phyloP scores from a whole-genome alignment of 2,888 invertebrate genomes.

The Drosophila paranaensis region DNA sequence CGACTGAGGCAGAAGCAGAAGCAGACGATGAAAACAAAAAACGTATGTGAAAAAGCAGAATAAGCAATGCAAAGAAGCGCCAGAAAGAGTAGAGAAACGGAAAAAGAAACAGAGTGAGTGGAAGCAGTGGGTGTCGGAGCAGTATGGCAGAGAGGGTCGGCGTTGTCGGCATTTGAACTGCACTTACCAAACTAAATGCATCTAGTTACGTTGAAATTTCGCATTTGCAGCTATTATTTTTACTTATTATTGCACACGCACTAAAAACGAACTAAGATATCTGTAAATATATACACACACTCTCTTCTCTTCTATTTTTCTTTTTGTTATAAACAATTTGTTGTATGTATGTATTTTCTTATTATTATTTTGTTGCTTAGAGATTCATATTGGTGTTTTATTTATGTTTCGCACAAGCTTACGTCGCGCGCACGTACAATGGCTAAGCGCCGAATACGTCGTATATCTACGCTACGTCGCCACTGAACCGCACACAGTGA shows the following conservation, averaged over 20 bases:
- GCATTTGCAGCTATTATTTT: slow-evolving; percentile 25
- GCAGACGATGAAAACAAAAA: slow-evolving; percentile 78
- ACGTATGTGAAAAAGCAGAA: slow-evolving; percentile 63
- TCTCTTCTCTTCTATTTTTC: slow-evolving; percentile 16
- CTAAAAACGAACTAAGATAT: slow-evolving; percentile 27
- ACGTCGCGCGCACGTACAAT: slow-evolving; percentile 53
- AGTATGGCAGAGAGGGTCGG: not conserved
- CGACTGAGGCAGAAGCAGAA: slow-evolving; percentile 59
- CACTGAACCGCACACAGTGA: slow-evolving; percentile 60
- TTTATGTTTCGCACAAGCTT: slow-evolving; percentile 47
- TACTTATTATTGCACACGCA: slow-evolving; percentile 43
- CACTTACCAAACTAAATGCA: slow-evolving; percentile 49
- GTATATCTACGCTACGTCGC: slow-evolving; percentile 17
- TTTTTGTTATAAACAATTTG: slow-evolving; percentile 44
- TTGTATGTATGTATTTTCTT: slow-evolving; percentile 36
- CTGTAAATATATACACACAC: slow-evolving; percentile 25
- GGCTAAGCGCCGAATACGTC: slow-evolving; percentile 33
- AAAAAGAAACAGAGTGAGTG: slow-evolving; percentile 3
- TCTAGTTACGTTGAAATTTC: slow-evolving; percentile 26
- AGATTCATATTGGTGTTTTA: slow-evolving; percentile 28
- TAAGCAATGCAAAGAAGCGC: slow-evolving; percentile 37
- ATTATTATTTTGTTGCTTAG: slow-evolving; percentile 28
- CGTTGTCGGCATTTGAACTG: slow-evolving; percentile 15
- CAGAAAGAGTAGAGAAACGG: slow-evolving; percentile 7
- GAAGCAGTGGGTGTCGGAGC: slow-evolving; percentile 1